phyloP scores from a whole-genome alignment of 92 coral and sea anemone species.

The Actinernus sp. region DNA sequence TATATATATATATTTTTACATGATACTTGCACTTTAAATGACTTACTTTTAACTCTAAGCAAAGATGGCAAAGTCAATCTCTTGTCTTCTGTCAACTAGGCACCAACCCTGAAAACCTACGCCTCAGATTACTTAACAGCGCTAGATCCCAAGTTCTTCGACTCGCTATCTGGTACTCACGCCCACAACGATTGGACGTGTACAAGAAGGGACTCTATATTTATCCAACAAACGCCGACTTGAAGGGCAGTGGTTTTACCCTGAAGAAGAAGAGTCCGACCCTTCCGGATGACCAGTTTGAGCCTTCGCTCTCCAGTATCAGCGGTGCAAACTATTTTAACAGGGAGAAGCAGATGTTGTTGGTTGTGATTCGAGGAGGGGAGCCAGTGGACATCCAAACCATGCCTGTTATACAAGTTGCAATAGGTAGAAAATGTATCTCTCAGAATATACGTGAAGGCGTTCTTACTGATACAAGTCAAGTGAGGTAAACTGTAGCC shows the following conservation, averaged over 20 bases:
- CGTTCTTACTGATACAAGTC: too few relatives aligned
- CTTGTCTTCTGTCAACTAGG: slow-evolving; percentile 11
- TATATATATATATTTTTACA: too few relatives aligned
- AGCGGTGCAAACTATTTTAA: slow-evolving; percentile 93
- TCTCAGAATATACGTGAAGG: too few relatives aligned
- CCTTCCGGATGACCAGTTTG: slow-evolving; percentile 88
- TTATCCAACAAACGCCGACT: slow-evolving; percentile 80
- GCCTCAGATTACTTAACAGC: slow-evolving; percentile 75
- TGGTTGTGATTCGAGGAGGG: slow-evolving; percentile 81
- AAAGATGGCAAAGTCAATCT: too few relatives aligned
- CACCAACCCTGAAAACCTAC: slow-evolving; percentile 81
- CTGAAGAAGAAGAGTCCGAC: slow-evolving; percentile 68
- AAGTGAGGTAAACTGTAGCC: too few relatives aligned
- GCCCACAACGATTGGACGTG: slow-evolving; percentile 85
- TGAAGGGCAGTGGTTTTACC: slow-evolving; percentile 64
- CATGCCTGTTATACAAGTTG: slow-evolving; percentile 84
- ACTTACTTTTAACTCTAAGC: too few relatives aligned
- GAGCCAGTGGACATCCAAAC: slow-evolving; percentile 86
- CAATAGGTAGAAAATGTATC: too few relatives aligned
- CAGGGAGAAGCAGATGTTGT: slow-evolving; percentile 64
- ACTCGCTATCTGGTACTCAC: slow-evolving; percentile 81
- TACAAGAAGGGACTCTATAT: slow-evolving; percentile 81
- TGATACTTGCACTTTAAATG: too few relatives aligned
- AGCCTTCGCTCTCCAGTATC: slow-evolving; percentile 77
- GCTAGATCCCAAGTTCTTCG: slow-evolving; percentile 68